These are phyloP conservation scores for Leptothorax acervorum DNA, from an alignment of 2,888 invertebrate species.

Conservation along the genomic window DNA sequence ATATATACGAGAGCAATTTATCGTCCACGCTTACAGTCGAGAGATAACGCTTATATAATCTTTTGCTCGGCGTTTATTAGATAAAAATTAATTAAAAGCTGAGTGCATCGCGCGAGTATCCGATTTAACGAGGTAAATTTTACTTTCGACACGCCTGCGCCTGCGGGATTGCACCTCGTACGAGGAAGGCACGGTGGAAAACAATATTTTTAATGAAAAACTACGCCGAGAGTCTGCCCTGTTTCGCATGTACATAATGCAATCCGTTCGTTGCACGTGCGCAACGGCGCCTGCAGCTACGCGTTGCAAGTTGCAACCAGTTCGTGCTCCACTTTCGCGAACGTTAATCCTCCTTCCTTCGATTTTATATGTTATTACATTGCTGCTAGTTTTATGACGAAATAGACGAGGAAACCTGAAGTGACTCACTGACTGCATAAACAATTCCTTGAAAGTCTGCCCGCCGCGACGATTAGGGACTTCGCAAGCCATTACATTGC, in stretches of 20 bases:
- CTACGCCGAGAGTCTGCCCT: not conserved
- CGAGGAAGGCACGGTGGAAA: not conserved
- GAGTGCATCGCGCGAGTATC: not conserved
- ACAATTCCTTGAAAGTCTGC: not conserved
- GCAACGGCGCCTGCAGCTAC: not conserved
- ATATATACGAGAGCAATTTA: conserved; percentile 2
- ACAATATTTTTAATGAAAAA: conserved; percentile 13
- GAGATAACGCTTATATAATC: conserved; percentile 18
- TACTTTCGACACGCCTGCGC: conserved; percentile 18
- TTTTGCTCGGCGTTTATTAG: conserved; percentile 15
- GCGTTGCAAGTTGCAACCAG: conserved; percentile 20
- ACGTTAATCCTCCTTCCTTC: conserved; percentile 38
- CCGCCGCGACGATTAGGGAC: not conserved
- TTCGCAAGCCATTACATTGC: not conserved
- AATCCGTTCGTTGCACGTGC: conserved; percentile 14
- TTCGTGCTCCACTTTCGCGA: conserved; percentile 44
- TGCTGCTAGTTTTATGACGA: conserved; percentile 17
- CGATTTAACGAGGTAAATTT: conserved; percentile 39
- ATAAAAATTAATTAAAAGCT: conserved; percentile 29
- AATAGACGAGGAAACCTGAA: not conserved
- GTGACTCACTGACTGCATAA: conserved; percentile 22
- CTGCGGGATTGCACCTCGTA: not conserved
- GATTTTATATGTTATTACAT: conserved; percentile 40
- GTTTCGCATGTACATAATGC: conserved; percentile 26
- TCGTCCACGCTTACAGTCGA: not conserved